Percentiles rank a stretch among this genome's conserved stretches.
These are phyloP conservation scores for Albula goreensis DNA, from an alignment of 2,113 vertebrate species.

Conservation along the genomic window DNA sequence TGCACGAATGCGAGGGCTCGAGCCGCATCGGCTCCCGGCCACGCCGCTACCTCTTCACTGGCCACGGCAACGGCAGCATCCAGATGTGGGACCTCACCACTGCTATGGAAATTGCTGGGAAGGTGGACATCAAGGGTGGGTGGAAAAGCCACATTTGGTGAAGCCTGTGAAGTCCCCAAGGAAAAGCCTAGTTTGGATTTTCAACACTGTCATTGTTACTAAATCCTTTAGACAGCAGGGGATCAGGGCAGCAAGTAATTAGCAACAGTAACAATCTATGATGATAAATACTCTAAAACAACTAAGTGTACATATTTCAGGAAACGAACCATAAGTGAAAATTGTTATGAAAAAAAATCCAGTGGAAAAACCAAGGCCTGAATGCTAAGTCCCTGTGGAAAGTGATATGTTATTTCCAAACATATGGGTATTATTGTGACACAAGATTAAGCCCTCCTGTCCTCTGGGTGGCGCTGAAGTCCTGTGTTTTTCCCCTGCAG, in stretches of 20 bases:
- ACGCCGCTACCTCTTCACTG: slow-evolving; percentile 84
- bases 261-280: no score
- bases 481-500: slow-evolving; percentile 35
- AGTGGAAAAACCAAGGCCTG: no score
- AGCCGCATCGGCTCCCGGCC: slow-evolving; percentile 83
- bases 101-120: slow-evolving; percentile 79
- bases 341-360: no score
- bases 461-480: neutral
- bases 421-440: no score
- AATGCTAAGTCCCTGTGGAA: no score
- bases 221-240: no score
- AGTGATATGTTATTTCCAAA: no score
- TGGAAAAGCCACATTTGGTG: neutral
- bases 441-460: neutral
- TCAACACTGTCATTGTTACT: no score
- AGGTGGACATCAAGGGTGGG: slow-evolving; percentile 71
- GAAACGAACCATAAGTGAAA: no score
- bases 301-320: no score
- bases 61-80: slow-evolving; percentile 86
- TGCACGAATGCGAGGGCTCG: slow-evolving; percentile 89
- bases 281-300: no score
- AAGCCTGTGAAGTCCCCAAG: neutral
- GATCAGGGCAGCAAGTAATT: no score
- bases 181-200: neutral
- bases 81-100: slow-evolving; percentile 94